Percentiles rank a stretch among this genome's conserved stretches.
phyloP scores from a whole-genome alignment of 1,140 invertebrate species.

The Psix sp. region DNA sequence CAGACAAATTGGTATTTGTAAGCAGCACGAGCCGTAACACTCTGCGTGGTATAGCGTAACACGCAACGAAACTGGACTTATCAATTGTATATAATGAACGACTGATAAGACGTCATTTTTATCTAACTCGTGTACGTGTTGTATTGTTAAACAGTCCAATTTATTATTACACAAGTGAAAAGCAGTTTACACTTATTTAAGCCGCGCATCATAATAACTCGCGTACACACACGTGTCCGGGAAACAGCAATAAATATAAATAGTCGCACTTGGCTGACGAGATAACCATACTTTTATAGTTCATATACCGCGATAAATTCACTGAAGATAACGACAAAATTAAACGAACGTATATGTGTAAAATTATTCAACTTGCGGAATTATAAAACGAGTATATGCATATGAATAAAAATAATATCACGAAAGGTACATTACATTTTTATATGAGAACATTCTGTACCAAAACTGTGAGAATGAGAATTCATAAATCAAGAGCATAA shows the following conservation, averaged over 20 bases:
- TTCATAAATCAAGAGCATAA: no score
- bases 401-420: no score
- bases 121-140: conserved; percentile 19
- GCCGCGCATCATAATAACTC: conserved; percentile 33
- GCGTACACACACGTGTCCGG: conserved; percentile 22
- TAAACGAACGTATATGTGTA: no score
- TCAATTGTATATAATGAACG: conserved; percentile 25
- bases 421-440: no score
- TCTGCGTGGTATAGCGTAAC: conserved; percentile 2
- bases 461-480: no score
- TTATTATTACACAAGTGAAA: conserved; percentile 28
- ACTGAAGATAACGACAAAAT: neutral
- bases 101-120: conserved; percentile 21
- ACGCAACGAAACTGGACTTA: conserved; percentile 30
- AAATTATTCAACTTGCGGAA: no score
- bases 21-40: neutral
- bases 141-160: conserved; percentile 46
- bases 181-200: conserved; percentile 20
- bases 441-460: no score
- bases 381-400: no score
- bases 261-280: conserved; percentile 19
- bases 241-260: conserved; percentile 31
- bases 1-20: neutral
- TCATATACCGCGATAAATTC: conserved; percentile 17
- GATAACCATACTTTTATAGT: conserved; percentile 35